Evolutionary conservation across 1,140 invertebrate species (phyloP).

Genomic region (Nephila pilipes): DNA sequence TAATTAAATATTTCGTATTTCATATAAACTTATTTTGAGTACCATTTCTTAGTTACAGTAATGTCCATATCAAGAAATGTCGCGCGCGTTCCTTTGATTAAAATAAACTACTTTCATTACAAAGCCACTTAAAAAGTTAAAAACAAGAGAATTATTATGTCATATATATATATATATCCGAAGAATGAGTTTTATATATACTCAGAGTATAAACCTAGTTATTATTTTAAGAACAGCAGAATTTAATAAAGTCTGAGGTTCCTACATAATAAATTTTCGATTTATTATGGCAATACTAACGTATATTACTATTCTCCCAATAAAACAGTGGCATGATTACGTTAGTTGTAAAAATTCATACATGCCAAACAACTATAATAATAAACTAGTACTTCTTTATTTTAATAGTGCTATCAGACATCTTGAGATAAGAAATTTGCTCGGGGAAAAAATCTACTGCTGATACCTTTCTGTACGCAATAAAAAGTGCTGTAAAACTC

Average conservation of each 20-base stretch:
- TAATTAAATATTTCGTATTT: no score
- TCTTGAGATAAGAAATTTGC: background rate
- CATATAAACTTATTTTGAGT: background rate
- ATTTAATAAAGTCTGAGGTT: background rate
- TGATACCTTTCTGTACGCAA: constrained; percentile 6
- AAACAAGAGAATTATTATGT: background rate
- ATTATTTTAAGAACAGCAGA: constrained; percentile 6
- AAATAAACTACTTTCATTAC: background rate
- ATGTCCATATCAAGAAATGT: background rate
- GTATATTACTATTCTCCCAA: background rate
- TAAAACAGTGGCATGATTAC: background rate
- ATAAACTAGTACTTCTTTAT: background rate
- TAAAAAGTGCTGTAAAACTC: constrained; percentile 53
- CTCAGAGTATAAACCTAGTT: background rate
- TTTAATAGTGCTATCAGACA: background rate
- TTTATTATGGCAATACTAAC: background rate
- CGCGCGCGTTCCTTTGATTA: background rate
- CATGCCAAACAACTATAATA: background rate
- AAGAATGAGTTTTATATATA: constrained; percentile 7
- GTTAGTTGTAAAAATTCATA: background rate
- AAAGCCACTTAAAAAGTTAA: background rate
- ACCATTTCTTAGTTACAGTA: background rate
- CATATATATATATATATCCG: no score
- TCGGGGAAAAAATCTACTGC: background rate
- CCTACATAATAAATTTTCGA: background rate